Evolutionary conservation across 2,888 invertebrate genomes (phyloP), one percentile per base, ranked within the genome.

Genomic region (Troides oblongomaculatus): DNA sequence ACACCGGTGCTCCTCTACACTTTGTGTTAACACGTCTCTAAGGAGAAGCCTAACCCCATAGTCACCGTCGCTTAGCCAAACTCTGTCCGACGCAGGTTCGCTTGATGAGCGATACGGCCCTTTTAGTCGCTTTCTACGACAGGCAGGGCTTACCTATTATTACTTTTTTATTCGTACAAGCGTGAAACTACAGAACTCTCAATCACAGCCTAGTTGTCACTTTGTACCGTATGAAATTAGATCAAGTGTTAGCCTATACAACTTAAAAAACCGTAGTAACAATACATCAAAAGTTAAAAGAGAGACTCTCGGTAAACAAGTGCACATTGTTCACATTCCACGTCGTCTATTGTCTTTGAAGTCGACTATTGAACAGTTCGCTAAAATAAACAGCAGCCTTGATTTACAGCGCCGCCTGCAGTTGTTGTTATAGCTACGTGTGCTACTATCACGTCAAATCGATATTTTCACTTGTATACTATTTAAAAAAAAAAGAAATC

Each of bases 261-360:
- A 30, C 1, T 2, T 53, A n/a, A 53, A 4, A 18, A 53, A n/a
- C 3, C 18, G 12, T 46, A 53, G 53, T n/a, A n/a, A 61, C 62
- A 62, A 39, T 56, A 62, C 39, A 56, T 68, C 62, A 68, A 58
- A 43, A 46, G 67, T 36, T 66, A 18, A 46, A 46, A 18, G 53
- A 56, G 53, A 56, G 53, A 39, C 56, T 23, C 58, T 62, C 46
- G 25, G 25, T 30, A 43, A 62, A 63, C 62, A 58, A 25, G 17
- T 64, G 23, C 57, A 46, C 58, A 62, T 62, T 46, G 46, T 43
- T 62, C 58, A n/a, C 58, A 68, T 58, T 62, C 58, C 58, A 14
- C 5, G 30, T 36, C 17, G 66, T 62, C 66, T 39, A 66, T 61
- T 66, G 53, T 67, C 67, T 67, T 67, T 67, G 57, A 67, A 56